phyloP scores from a whole-genome alignment of 2,888 invertebrate genomes.

The Ephialtes manifestator region DNA sequence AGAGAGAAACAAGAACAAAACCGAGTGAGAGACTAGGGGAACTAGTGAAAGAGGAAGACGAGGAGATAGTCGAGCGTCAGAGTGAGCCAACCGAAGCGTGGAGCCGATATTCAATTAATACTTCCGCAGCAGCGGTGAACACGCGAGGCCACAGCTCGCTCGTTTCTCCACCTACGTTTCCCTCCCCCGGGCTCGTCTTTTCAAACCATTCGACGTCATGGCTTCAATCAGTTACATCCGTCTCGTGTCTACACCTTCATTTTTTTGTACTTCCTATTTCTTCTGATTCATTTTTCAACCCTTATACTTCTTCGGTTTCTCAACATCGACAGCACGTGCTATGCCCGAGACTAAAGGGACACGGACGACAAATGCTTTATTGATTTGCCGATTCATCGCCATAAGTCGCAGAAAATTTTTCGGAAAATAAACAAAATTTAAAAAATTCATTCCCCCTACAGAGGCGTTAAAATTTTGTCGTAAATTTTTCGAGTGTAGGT shows the following conservation, averaged over 20 bases:
- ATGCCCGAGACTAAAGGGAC: neutral
- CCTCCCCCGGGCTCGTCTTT: constrained; percentile 5
- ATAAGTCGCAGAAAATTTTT: neutral
- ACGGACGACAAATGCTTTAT: constrained; percentile 1
- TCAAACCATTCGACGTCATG: constrained; percentile 27
- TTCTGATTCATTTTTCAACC: constrained; percentile 2
- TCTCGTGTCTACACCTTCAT: constrained; percentile 18
- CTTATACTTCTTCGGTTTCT: constrained; percentile 1
- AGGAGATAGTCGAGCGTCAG: constrained; percentile 38
- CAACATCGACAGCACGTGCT: neutral
- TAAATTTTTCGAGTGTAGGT: constrained; percentile 19
- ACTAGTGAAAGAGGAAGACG: constrained; percentile 23
- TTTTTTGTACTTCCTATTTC: neutral
- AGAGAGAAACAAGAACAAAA: constrained; percentile 26
- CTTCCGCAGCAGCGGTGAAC: constrained; percentile 70
- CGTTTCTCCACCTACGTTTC: constrained; percentile 60
- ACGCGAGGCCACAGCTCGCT: constrained; percentile 73
- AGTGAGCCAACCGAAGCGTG: constrained; percentile 47
- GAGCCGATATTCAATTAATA: constrained; percentile 77
- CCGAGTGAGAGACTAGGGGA: neutral
- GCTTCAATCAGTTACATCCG: constrained; percentile 33
- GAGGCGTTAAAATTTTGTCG: constrained; percentile 3
- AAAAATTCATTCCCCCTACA: neutral
- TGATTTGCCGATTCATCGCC: neutral
- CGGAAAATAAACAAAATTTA: neutral